These are phyloP conservation scores for Oeneis ivallda DNA, from an alignment of 2,888 invertebrate species.

Conservation along the genomic window DNA sequence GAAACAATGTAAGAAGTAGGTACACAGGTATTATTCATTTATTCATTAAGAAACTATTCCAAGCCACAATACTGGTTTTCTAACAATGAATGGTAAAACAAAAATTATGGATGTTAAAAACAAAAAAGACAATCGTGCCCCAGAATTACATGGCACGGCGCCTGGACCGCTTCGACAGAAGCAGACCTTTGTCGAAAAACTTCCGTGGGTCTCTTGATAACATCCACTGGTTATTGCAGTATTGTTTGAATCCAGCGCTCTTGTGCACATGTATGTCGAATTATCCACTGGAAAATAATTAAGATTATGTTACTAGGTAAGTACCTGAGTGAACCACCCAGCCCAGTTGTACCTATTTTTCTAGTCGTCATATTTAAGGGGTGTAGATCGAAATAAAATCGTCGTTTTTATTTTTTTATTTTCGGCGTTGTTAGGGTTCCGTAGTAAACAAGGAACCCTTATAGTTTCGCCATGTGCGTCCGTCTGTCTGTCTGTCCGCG, in stretches of 20 bases:
- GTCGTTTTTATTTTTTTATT: no score
- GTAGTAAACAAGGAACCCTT: no score
- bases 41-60: not conserved
- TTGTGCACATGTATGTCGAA: conserved; percentile 86
- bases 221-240: conserved; percentile 81
- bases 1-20: not conserved
- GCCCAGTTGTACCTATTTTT: no score
- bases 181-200: conserved; percentile 63
- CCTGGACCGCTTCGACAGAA: conserved; percentile 67
- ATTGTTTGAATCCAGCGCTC: conserved; percentile 76
- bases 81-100: not conserved
- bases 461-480: no score
- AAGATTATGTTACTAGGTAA: not conserved
- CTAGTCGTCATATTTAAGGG: no score
- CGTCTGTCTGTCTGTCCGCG: no score
- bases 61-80: not conserved
- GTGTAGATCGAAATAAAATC: no score
- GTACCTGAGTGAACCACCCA: no score
- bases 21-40: not conserved
- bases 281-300: conserved; percentile 80
- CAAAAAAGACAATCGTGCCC: conserved; percentile 12
- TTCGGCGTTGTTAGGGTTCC: no score
- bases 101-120: conserved; percentile 16
- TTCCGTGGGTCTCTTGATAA: conserved; percentile 75
- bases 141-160: conserved; percentile 59